Base-by-base conservation (phyloP, 2,797 vertebrate genomes). In the Thamnophis elegans region DNA sequence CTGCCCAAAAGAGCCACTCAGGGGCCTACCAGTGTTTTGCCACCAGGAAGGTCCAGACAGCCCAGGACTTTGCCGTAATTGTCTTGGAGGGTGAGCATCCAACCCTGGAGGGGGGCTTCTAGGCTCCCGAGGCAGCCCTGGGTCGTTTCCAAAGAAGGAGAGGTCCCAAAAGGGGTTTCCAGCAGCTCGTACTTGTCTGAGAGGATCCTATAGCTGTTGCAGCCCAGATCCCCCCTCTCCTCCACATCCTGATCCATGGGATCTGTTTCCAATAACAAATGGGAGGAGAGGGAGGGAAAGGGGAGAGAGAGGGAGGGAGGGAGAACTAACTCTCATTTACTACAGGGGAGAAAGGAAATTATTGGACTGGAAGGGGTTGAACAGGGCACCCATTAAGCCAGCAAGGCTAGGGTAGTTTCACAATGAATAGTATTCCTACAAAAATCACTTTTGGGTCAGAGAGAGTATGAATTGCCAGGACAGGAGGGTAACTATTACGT, bases 11-110 rank as follows among this genome's bases (percentile, higher is more conserved):
- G 97, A 99, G 98, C 97, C 99, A 99, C 96, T 99, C 99, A 0
- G 99, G 99, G 0, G 99, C 99, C 78, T 99, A 99, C 95, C 99
- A 99, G 97, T 99, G 99, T 97, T 99, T 99, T 9, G 99, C 99
- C 92, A 99, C 98, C 0, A 98, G 99, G 93, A 99, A 99, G 96
- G 97, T 97, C 92, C 99, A 99, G 97, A 99, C 99, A 0, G 98
- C 99, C 91, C 99, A 99, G 97, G 99, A 99, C 97, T 99, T 99
- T 94, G 99, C 99, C 96, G 98, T 99, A 97, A 99, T 99, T 73
- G 98, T 97, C 56, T 98, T 99, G 28, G 99, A 99, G 98, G 99
- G 99, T 99, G 95, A 98, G 98, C 87, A 16, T 85, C 25, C 78
- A 0, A 0, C 0, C 8, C 0, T 10, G 36, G 0, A 0, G 18